Percentiles rank a stretch among this genome's conserved stretches.
These are phyloP conservation scores for Magallana nippona DNA, from an alignment of 2,888 invertebrate genomes.

Conservation along the genomic window DNA sequence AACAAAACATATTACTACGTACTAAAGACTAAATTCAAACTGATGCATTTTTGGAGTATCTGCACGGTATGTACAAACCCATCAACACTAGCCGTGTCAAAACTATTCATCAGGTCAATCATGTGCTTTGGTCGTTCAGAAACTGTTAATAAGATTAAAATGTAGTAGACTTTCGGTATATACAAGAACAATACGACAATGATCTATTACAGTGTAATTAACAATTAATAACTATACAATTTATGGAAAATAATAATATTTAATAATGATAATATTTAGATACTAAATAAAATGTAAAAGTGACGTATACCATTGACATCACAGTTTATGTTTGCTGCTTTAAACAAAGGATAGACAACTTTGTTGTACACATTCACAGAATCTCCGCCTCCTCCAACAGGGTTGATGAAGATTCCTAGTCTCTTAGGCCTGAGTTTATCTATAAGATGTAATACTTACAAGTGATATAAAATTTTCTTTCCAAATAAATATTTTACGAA, in stretches of 20 bases:
- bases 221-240: too few relatives aligned
- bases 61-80: conserved; percentile 11
- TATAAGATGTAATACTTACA: neutral
- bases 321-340: conserved; percentile 31
- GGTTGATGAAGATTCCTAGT: conserved; percentile 37
- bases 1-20: too few relatives aligned
- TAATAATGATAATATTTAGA: too few relatives aligned
- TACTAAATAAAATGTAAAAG: neutral
- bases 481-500: neutral
- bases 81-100: conserved; percentile 38
- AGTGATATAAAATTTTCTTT: neutral
- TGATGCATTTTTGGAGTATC: too few relatives aligned
- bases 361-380: neutral
- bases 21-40: too few relatives aligned
- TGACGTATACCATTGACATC: conserved; percentile 36
- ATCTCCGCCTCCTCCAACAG: conserved; percentile 39
- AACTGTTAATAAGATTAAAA: conserved; percentile 19
- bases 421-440: conserved; percentile 35
- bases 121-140: conserved; percentile 37
- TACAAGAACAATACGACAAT: too few relatives aligned
- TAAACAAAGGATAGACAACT: conserved; percentile 17
- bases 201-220: too few relatives aligned
- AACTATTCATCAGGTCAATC: conserved; percentile 22
- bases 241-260: too few relatives aligned
- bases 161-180: too few relatives aligned